phyloP scores from a whole-genome alignment of 1,140 invertebrate species.

The Trigoniulus corallinus region DNA sequence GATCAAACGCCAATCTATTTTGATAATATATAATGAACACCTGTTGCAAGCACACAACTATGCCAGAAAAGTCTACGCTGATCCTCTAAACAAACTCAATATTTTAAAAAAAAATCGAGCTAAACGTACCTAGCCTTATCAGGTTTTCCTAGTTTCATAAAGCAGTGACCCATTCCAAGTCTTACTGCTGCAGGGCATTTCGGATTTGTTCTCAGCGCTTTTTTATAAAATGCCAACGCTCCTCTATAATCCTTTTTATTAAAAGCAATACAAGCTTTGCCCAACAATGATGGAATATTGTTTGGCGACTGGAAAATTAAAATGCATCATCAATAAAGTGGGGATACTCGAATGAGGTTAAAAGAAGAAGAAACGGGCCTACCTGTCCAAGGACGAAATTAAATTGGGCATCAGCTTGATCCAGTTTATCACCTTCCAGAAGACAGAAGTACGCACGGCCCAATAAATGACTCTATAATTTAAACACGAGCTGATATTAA shows the following conservation, averaged over 20 bases:
- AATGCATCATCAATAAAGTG: neutral
- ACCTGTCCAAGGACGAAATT: slow-evolving; percentile 88
- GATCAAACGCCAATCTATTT: slow-evolving; percentile 75
- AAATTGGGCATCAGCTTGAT: slow-evolving; percentile 98
- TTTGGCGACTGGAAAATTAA: slow-evolving; percentile 53
- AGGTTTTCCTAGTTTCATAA: slow-evolving; percentile 87
- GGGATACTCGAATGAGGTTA: neutral
- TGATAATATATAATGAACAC: slow-evolving; percentile 3
- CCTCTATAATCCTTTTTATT: slow-evolving; percentile 61
- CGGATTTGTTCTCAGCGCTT: slow-evolving; percentile 86
- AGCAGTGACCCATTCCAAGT: slow-evolving; percentile 95
- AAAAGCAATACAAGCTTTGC: slow-evolving; percentile 87
- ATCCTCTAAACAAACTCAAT: neutral
- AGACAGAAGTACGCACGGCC: slow-evolving; percentile 96
- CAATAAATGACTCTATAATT: slow-evolving; percentile 76
- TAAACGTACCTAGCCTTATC: slow-evolving; percentile 68
- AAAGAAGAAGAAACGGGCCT: neutral
- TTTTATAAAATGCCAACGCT: slow-evolving; percentile 94
- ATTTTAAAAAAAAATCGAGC: neutral
- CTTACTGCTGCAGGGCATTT: slow-evolving; percentile 93
- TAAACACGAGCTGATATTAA: slow-evolving; percentile 14
- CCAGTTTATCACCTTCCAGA: slow-evolving; percentile 97
- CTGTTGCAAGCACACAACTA: neutral
- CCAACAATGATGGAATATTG: slow-evolving; percentile 89
- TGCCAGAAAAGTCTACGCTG: neutral